Base-by-base conservation (phyloP, 2,888 invertebrate genomes). In the Apodemia mormo region DNA sequence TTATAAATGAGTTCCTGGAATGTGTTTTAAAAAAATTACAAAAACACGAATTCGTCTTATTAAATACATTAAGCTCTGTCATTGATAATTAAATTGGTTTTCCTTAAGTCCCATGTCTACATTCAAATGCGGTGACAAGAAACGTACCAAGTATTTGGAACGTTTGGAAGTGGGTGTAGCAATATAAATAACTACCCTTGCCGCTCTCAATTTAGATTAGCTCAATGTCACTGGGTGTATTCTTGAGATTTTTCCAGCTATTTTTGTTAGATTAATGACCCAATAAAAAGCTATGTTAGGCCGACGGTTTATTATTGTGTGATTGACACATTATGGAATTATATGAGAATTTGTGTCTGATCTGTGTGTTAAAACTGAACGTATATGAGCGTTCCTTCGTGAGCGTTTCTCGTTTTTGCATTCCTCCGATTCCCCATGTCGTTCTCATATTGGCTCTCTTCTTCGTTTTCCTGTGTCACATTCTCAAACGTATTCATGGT, bases 161-260 rank as follows among this genome's bases (percentile, higher is more conserved):
- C 67, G 69, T 71, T 68, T 71, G 43, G 66, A 76, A 78, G 88
- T 87, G 84, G 85, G 87, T 83, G 87, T 84, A 78, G 83, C 85
- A 83, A 83, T 90, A 90, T 89, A 90, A 89, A 90, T 91, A 91
- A 82, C 85, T 83, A 85, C 86, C 87, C 86, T 87, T 84, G 78
- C 72, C 75, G 76, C 74, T 81, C 81, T 80, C 77, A 77, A 86
- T 86, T 87, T 85, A 85, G 85, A 85, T 77, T 73, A 79, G 78
- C 86, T 87, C 92, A 92, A 90, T 92, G 91, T 90, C 91, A 91
- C 81, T 78, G 79, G 74, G 79, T 79, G 12, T 14, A 71, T 67
- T 52, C 67, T 67, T 67, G 56, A 56, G 37, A 54, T 56, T 56
- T 40, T 33, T 56, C 33, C 12, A 22, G 29, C 52, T 66, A 52